Evolutionary conservation across 2,888 invertebrate genomes (phyloP), one percentile per base, ranked within the genome.

Genomic region (Neoascia interrupta): DNA sequence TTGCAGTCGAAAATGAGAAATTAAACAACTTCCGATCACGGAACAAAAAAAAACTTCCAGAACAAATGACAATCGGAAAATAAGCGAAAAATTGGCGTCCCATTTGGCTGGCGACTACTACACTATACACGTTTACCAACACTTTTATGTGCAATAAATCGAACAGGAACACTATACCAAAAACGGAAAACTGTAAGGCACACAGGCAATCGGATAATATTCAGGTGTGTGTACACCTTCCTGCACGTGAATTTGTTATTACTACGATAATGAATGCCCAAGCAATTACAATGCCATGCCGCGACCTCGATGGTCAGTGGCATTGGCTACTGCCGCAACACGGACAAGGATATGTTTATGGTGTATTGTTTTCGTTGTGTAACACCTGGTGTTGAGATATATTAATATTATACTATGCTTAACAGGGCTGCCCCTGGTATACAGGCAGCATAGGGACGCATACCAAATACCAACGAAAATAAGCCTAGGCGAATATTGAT

Each of bases 101-200:
- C 21, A 6, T 34, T 21, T 21, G 34, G 6, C 51, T n/a, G 13
- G 4, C n/a, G 13, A 18, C 43, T 4, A 23, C 11, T 21, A 37
- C 16, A n/a, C 11, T 8, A 2, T 28, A 8, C 11, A 28, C 34
- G n/a, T n/a, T n/a, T n/a, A n/a, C n/a, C n/a, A n/a, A n/a, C n/a
- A n/a, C n/a, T 43, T 53, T 53, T n/a, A n/a, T n/a, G 43, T 16
- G 34, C 53, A 36, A 34, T 64, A 64, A 64, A 64, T 64, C 53
- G 64, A 53, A 23, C 64, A 43, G 15, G 53, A 64, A 43, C 53
- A n/a, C n/a, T n/a, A n/a, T 36, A 43, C 64, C 21, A 51, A 64
- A n/a, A 53, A 43, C 23, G 34, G 34, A n/a, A 53, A 64, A 53
- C 53, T 64, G 53, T 51, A 34, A 13, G 18, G 43, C 64, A 39